phyloP scores from a whole-genome alignment of 2,113 vertebrate species.

The Mesoclemmys tuberculata region DNA sequence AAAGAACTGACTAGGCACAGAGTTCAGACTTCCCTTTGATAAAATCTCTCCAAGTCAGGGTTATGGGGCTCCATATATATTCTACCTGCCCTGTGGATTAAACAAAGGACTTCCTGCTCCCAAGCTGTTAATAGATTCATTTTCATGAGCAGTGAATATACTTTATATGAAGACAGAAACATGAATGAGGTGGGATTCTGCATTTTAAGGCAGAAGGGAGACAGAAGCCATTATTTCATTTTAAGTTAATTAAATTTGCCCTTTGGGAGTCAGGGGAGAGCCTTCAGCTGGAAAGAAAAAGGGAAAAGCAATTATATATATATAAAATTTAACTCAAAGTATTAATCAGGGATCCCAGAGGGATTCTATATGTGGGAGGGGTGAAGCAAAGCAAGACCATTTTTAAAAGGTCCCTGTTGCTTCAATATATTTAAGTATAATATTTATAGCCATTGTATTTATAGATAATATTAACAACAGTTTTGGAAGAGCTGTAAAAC shows the following conservation, averaged over 20 bases:
- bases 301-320: neutral
- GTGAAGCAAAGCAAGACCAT: neutral
- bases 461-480: neutral
- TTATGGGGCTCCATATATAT: neutral
- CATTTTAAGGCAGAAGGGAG: conserved; percentile 38
- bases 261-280: neutral
- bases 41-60: neutral
- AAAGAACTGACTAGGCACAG: neutral
- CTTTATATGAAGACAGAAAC: conserved; percentile 44
- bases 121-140: conserved; percentile 29
- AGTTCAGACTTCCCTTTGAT: conserved; percentile 1
- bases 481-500: neutral
- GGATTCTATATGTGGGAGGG: neutral
- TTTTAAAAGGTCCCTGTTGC: neutral
- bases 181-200: conserved; percentile 32
- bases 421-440: neutral
- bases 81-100: conserved; percentile 34
- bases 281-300: conserved; percentile 20
- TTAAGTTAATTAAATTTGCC: conserved; percentile 53
- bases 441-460: neutral
- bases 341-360: neutral
- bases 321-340: neutral
- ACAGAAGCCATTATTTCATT: conserved; percentile 9
- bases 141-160: conserved; percentile 48
- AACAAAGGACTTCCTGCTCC: conserved; percentile 31